Base-by-base conservation (phyloP, 1,140 invertebrate genomes). In the Achroia grisella region DNA sequence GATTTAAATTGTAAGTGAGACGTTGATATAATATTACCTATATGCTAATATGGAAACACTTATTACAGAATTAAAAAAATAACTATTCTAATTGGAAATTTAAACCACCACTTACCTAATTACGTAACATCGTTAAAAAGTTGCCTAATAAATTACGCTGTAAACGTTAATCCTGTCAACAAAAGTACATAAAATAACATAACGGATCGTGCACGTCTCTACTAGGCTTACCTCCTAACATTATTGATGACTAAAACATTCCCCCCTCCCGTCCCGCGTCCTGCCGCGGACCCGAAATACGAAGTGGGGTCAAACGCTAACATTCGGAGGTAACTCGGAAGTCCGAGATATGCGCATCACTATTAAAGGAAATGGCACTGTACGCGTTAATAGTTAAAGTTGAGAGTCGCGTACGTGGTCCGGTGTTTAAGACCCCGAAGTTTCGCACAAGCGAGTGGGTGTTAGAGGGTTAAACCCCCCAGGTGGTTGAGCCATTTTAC, bases 171-270 rank as follows among this genome's bases (percentile, higher is more conserved):
- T 11, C 12, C 33, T 11, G 33, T 35, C 37, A 32, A n/a, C 27
- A 8, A 37, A 30, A 15, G 44, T 30, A 44, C 34, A 44, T 48
- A 47, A 47, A 49, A 15, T 43, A 50, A 64, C 53, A 56, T 56
- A 63, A 62, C 50, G 44, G 63, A 61, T 55, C 62, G 52, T 60
- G 59, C 68, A 60, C 69, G 56, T 76, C 73, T 71, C 53, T 59
- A 56, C 60, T 77, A 72, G 61, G 60, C 75, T 74, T 73, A 74
- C 75, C 71, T 69, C 53, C 66, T 71, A 79, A 78, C 67, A 70
- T 83, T 83, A 83, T 81, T 83, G 77, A 83, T 83, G 79, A 67
- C 79, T 79, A 77, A 72, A 76, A 68, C 70, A 63, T 48, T 70
- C 62, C 62, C 66, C 68, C 57, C 52, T n/a, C n/a, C 59, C 51